Conservation (phyloP, 2,888 invertebrate species). For the Carcina quercana region DNA sequence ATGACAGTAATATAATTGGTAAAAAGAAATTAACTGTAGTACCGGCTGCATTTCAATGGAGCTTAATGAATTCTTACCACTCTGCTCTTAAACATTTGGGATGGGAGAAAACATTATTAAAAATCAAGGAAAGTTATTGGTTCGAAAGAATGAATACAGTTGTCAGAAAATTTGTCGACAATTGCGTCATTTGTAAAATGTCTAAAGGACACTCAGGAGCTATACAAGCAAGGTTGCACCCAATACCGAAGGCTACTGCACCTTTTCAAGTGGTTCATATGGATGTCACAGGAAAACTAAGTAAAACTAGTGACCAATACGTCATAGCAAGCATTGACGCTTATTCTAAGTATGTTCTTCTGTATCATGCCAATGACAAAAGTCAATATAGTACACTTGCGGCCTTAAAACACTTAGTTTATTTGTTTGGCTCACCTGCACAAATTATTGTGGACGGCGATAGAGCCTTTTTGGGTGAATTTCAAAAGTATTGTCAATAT, state of each 20-base stretch:
- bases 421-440: conserved; percentile 14
- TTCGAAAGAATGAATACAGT: conserved; percentile 24
- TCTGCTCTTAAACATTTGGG: background rate
- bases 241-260: conserved; percentile 13
- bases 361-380: conserved; percentile 11
- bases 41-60: no score
- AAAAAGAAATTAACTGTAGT: no score
- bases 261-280: conserved; percentile 13
- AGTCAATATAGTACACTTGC: conserved; percentile 6
- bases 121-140: conserved; percentile 25
- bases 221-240: conserved; percentile 12
- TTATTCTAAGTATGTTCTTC: conserved; percentile 17
- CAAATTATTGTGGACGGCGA: conserved; percentile 16
- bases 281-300: conserved; percentile 9
- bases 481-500: conserved; percentile 8
- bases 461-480: conserved; percentile 12
- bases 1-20: no score
- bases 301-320: conserved; percentile 7
- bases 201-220: conserved; percentile 24
- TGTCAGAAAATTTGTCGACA: conserved; percentile 29
- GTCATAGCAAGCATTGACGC: conserved; percentile 10
- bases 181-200: conserved; percentile 28
- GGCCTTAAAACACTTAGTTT: conserved; percentile 9
- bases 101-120: conserved; percentile 4
- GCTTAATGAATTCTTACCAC: no score